Evolutionary conservation across 2,888 invertebrate genomes (phyloP), one percentile per base, ranked within the genome.

Genomic region (Epirrita christyi): DNA sequence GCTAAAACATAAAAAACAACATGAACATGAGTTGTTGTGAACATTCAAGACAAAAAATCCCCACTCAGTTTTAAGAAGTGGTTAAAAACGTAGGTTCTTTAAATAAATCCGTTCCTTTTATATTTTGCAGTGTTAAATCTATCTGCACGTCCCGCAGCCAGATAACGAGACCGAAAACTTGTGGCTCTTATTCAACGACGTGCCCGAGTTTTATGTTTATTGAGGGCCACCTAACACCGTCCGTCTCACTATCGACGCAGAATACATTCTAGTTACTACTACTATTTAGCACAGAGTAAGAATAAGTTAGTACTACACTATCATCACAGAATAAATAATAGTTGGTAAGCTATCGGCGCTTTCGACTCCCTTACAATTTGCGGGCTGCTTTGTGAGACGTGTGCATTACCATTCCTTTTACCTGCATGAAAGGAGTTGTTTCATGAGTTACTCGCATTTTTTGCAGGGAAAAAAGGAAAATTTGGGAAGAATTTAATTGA

Each of bases 81-180:
- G 21, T 21, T 29, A 29, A 29, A 6, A 29, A 29, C n/a, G 8
- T 32, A 32, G 32, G 9, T 9, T 7, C 32, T 7, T 21, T 21
- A 21, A 5, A 2, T 32, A 32, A 32, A 32, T 32, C 32, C 32
- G 32, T 32, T 32, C 32, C 7, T 7, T 32, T 7, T 32, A 9
- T 9, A 32, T 0, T 32, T 32, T 32, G 32, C 32, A 32, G 32
- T 38, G 52, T 50, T 51, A 52, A 64, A 61, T 64, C 66, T 64
- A 71, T 67, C 65, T 63, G 66, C 70, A 75, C 67, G 73, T 65
- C 47, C 64, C 51, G 21, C 4, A 21, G 38, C 63, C 56, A 60
- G 64, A 72, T 70, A 75, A 71, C 67, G 64, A 55, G 64, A 59
- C 70, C 66, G 63, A 71, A 66, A 65, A 64, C 63, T 63, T 69